A percentile compares a stretch with the other conserved stretches of the same genome.
Evolutionary conservation across 2,113 vertebrate genomes (phyloP).

Genomic region (Phaetusa simplex): DNA sequence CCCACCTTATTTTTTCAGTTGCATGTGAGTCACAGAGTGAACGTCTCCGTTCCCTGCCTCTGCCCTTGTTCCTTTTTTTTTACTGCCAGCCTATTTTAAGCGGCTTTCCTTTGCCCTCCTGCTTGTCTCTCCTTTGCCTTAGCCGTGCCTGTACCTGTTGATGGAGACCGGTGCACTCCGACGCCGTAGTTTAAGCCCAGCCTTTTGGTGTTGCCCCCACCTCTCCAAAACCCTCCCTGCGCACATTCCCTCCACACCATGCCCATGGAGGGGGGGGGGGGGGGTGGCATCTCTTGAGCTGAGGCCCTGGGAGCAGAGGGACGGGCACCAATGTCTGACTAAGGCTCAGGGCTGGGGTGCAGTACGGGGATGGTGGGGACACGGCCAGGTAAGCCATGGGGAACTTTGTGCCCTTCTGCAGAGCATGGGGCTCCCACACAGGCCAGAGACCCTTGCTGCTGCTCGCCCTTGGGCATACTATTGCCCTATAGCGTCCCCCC

Average conservation of each 20-base stretch:
- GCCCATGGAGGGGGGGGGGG: too few species aligned
- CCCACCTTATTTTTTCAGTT: background rate
- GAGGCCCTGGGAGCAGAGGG: background rate
- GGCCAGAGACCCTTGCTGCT: background rate
- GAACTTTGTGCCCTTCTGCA: background rate
- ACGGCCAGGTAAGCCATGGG: background rate
- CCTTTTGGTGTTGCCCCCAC: background rate
- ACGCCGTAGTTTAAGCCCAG: background rate
- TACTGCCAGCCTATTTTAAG: background rate
- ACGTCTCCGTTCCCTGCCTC: background rate
- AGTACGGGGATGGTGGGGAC: background rate
- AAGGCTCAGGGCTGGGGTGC: background rate
- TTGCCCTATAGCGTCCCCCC: background rate
- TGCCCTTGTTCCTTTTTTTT: background rate
- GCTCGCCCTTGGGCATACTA: too few species aligned
- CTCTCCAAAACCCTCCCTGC: background rate
- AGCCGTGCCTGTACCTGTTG: background rate
- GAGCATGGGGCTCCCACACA: background rate
- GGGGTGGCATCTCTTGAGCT: background rate
- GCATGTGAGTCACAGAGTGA: background rate
- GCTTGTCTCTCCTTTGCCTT: background rate
- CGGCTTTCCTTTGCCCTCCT: background rate
- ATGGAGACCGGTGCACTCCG: accelerated
- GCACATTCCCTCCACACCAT: background rate
- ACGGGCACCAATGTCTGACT: background rate